Conservation (phyloP, 2,797 vertebrate genomes). For the Smutsia temminckii region DNA sequence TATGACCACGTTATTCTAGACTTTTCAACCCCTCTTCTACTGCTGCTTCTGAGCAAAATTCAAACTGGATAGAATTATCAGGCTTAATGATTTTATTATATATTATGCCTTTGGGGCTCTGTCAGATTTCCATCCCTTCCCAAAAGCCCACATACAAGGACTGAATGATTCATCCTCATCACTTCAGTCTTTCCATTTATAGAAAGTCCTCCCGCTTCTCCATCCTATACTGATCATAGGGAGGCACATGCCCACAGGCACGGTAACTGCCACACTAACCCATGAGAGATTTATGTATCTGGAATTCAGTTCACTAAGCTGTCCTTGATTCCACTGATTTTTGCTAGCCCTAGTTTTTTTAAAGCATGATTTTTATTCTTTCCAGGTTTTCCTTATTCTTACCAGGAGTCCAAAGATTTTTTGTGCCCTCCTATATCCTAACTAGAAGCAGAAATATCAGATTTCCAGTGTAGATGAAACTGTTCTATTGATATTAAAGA, state of each 20-base stretch:
- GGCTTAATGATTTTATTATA: neutral
- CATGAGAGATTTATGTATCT: neutral
- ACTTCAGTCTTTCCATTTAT: neutral
- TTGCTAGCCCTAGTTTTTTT: neutral
- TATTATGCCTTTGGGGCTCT: neutral
- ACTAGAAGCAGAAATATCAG: neutral
- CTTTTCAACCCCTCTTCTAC: neutral
- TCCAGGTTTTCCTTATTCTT: conserved; percentile 1
- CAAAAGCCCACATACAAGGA: neutral
- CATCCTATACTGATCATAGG: neutral
- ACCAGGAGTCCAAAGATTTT: neutral
- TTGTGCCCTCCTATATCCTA: neutral
- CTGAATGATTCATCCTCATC: neutral
- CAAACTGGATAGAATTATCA: neutral
- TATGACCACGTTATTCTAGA: neutral
- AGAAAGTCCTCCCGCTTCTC: neutral
- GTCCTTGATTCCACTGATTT: neutral
- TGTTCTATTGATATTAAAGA: neutral
- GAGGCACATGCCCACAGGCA: neutral
- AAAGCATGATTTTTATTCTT: neutral
- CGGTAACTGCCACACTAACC: neutral
- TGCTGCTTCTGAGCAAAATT: neutral
- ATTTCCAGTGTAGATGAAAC: neutral
- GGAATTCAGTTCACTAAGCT: neutral
- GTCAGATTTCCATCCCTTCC: neutral